Conservation (phyloP, 2,113 vertebrate species). For the Vombatus ursinus region DNA sequence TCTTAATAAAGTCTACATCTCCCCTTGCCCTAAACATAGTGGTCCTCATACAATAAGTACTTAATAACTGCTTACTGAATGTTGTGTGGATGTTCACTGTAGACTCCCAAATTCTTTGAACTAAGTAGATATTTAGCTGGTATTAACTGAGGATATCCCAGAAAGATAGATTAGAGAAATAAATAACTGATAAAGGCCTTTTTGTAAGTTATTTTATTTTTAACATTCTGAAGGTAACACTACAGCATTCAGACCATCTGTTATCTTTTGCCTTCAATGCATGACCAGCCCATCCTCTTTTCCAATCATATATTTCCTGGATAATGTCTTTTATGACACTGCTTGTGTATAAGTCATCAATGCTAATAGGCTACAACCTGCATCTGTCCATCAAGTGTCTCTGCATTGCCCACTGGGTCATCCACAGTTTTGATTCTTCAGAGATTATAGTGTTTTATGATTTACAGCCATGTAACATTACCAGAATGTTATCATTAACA, state of each 20-base stretch:
- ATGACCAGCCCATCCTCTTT: neutral
- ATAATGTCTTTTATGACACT: neutral
- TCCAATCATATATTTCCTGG: neutral
- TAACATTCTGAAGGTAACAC: neutral
- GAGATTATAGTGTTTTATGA: no score
- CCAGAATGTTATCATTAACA: neutral
- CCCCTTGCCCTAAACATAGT: neutral
- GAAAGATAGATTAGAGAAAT: neutral
- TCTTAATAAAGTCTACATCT: neutral
- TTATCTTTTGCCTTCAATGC: neutral
- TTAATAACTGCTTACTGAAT: neutral
- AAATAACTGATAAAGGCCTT: neutral
- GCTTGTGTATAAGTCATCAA: neutral
- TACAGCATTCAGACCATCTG: neutral
- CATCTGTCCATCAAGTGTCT: no score
- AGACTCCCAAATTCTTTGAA: neutral
- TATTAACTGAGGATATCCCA: neutral
- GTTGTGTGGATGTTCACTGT: neutral
- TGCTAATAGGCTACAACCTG: neutral
- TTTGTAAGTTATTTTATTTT: neutral
- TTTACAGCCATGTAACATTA: neutral
- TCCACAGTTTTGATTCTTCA: no score
- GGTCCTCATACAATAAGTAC: neutral
- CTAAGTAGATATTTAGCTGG: neutral
- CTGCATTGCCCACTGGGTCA: no score